A percentile compares a stretch with the other conserved stretches of the same genome.
Conservation (phyloP, 2,888 invertebrate genomes). For the Plusia festucae region DNA sequence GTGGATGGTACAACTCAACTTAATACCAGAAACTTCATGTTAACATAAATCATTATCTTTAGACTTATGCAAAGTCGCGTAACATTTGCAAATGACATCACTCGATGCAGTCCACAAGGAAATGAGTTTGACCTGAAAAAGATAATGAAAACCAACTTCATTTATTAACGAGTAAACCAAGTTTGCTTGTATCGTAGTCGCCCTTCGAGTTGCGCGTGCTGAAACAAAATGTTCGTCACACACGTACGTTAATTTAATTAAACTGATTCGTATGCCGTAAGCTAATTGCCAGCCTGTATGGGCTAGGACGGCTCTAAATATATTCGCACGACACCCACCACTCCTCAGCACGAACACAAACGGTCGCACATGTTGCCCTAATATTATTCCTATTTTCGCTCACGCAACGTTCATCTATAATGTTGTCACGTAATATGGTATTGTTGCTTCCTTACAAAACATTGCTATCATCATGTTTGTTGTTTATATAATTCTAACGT, state of each 20-base stretch:
- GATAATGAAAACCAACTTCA: slow-evolving; percentile 28
- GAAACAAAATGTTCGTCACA: slow-evolving; percentile 59
- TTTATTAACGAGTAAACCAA: slow-evolving; percentile 29
- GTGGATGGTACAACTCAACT: slow-evolving; percentile 26
- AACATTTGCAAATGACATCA: slow-evolving; percentile 23
- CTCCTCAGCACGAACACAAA: slow-evolving; percentile 67
- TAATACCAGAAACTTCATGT: slow-evolving; percentile 24
- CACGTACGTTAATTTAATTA: slow-evolving; percentile 77
- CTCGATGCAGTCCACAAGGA: slow-evolving; percentile 23
- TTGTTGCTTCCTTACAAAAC: slow-evolving; percentile 21
- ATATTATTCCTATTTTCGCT: slow-evolving; percentile 60
- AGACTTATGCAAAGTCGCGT: slow-evolving; percentile 15
- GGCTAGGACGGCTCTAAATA: slow-evolving; percentile 73
- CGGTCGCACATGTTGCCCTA: slow-evolving; percentile 70
- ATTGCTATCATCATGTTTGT: slow-evolving; percentile 17
- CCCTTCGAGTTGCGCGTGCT: slow-evolving; percentile 34
- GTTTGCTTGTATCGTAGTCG: slow-evolving; percentile 43
- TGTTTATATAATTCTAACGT: background rate
- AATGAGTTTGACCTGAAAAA: slow-evolving; percentile 40
- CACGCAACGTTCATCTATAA: slow-evolving; percentile 43
- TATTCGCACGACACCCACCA: slow-evolving; percentile 76
- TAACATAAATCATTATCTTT: slow-evolving; percentile 14
- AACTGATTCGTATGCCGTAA: slow-evolving; percentile 66
- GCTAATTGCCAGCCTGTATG: slow-evolving; percentile 71
- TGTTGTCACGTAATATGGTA: slow-evolving; percentile 41